Percentiles rank a stretch among this genome's conserved stretches.
These are phyloP conservation scores for Pseudomugil tenellus DNA, from an alignment of 2,797 vertebrate species.

Conservation along the genomic window DNA sequence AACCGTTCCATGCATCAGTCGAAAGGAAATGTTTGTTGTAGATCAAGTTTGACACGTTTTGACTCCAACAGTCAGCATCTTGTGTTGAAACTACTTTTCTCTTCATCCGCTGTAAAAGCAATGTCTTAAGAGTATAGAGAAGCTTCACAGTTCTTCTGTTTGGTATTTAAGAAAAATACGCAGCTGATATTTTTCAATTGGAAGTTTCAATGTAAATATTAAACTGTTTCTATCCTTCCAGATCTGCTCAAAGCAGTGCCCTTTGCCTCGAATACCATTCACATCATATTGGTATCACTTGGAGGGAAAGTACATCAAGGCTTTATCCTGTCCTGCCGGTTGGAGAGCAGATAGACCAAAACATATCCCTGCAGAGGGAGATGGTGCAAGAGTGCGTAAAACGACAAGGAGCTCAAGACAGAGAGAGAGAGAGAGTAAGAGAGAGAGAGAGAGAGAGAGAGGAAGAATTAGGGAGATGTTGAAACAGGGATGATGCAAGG, in stretches of 20 bases:
- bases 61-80: conserved; percentile 32
- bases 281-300: conserved; percentile 57
- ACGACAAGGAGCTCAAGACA: conserved; percentile 72
- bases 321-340: conserved; percentile 70
- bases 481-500: conserved; percentile 74
- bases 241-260: conserved; percentile 33
- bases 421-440: conserved; percentile 15
- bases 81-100: conserved; percentile 7
- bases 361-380: conserved; percentile 75
- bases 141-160: conserved; percentile 14
- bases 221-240: conserved; percentile 25
- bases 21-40: conserved; percentile 28
- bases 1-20: conserved; percentile 27
- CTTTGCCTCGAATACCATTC: conserved; percentile 57
- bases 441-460: conserved; percentile 38
- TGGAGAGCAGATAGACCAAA: conserved; percentile 76
- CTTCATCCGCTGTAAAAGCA: conserved; percentile 14
- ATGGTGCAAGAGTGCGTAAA: conserved; percentile 80
- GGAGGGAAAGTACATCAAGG: conserved; percentile 67
- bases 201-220: conserved; percentile 23
- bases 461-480: conserved; percentile 68
- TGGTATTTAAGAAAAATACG: conserved; percentile 18
- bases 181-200: conserved; percentile 20
- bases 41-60: conserved; percentile 38
- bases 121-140: conserved; percentile 15